Base-by-base conservation (phyloP, 2,888 invertebrate species). In the Aphodius granarius region DNA sequence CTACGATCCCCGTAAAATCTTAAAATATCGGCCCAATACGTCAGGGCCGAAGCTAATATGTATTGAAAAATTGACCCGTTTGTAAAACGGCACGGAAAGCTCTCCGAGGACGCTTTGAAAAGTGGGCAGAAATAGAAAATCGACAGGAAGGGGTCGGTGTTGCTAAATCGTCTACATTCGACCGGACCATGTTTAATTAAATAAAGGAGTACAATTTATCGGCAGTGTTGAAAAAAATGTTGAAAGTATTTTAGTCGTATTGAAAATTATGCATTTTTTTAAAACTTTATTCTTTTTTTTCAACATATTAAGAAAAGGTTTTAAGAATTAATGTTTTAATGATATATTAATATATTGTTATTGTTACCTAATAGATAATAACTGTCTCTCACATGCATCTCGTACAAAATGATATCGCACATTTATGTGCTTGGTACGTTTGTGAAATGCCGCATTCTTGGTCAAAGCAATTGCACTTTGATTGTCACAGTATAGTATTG, bases 161-260 rank as follows among this genome's bases (percentile, higher is more conserved):
- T 43, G 43, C 9, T 43, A 43, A 43, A 43, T 43, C 43, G 43
- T 43, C 43, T 5, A 21, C n/a, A 68, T 68, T 5, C 68, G 20
- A n/a, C 20, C 62, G 22, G 72, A 43, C 43, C 43, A 9, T 65
- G 71, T 73, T 76, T 76, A 73, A 76, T 76, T 76, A 76, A 76
- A 76, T 70, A 76, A 76, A 76, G 73, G 73, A 66, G 76, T 71
- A 73, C 76, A 76, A 73, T 76, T 76, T 76, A 76, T 73, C 70
- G 76, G 62, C 71, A 71, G 76, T 71, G 73, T 76, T 76, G 73
- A 76, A n/a, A n/a, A 73, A 71, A 76, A 76, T 76, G 76, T 76
- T 76, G 73, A 76, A 76, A 76, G 76, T 76, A 73, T 73, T 73
- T 73, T 68, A 68, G 22, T 73, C 68, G 73, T 76, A 76, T n/a